Percentiles rank a stretch among this genome's conserved stretches.
These are phyloP conservation scores for Odontocerum albicorne DNA, from an alignment of 2,888 invertebrate genomes.

Conservation along the genomic window DNA sequence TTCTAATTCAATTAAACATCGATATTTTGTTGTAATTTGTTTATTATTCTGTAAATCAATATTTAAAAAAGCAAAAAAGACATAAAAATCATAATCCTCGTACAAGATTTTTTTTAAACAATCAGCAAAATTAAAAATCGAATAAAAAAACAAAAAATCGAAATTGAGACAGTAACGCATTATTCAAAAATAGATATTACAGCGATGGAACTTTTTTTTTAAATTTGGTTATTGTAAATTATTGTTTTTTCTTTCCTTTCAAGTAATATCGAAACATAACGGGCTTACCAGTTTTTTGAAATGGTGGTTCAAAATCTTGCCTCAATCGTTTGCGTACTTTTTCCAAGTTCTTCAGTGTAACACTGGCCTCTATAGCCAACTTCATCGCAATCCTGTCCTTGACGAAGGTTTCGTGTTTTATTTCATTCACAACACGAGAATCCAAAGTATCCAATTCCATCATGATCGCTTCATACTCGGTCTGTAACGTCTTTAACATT, in stretches of 20 bases:
- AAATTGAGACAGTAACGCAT: too few relatives aligned
- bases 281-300: conserved; percentile 11
- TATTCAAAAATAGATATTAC: too few relatives aligned
- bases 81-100: too few relatives aligned
- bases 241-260: background rate
- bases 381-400: conserved; percentile 54
- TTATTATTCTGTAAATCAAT: too few relatives aligned
- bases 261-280: conserved; percentile 9
- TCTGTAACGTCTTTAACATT: conserved; percentile 63
- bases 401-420: conserved; percentile 55
- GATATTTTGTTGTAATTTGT: too few relatives aligned
- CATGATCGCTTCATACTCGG: conserved; percentile 54
- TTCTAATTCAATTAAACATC: too few relatives aligned
- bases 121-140: too few relatives aligned
- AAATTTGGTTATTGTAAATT: background rate
- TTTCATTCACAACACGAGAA: conserved; percentile 52
- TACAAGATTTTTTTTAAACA: too few relatives aligned
- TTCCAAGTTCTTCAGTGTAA: conserved; percentile 57
- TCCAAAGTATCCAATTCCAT: conserved; percentile 59
- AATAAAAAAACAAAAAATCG: too few relatives aligned
- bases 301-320: conserved; percentile 43
- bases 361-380: conserved; percentile 58
- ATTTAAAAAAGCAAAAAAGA: too few relatives aligned
- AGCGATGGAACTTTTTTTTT: background rate
- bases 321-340: conserved; percentile 51